These are phyloP conservation scores for Dendropsophus ebraccatus DNA, from an alignment of 2,113 vertebrate species.

Conservation along the genomic window DNA sequence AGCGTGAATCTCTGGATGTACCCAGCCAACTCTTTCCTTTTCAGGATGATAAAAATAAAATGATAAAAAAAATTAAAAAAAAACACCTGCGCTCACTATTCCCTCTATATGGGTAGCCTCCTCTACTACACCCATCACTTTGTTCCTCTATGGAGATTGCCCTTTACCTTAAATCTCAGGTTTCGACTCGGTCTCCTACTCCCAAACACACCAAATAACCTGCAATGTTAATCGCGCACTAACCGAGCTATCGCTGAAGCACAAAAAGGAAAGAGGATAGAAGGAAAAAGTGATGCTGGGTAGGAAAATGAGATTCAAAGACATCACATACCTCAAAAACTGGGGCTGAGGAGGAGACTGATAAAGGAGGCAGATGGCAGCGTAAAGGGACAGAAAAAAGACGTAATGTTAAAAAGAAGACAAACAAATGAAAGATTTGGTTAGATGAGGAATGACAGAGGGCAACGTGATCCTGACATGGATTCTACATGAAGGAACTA, in stretches of 20 bases:
- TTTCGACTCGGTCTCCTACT: neutral
- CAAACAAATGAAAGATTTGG: constrained; percentile 29
- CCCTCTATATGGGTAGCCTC: neutral
- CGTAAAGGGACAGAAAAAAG: constrained; percentile 36
- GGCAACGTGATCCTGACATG: neutral
- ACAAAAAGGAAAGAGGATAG: neutral
- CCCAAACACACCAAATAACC: too few species aligned
- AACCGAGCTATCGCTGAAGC: too few species aligned
- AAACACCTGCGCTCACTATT: neutral
- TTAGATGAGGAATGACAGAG: constrained; percentile 36
- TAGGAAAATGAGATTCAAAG: constrained; percentile 34
- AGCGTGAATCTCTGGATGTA: neutral
- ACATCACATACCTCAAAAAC: constrained; percentile 85
- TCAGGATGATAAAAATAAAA: neutral
- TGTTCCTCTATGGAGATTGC: too few species aligned
- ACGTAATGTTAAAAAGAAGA: constrained; percentile 43
- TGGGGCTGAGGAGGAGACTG: constrained; percentile 89
- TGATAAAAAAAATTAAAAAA: neutral
- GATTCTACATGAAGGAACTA: neutral
- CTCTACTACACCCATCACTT: neutral
- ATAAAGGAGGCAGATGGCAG: constrained; percentile 65
- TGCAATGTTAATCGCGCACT: too few species aligned
- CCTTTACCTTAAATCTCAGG: too few species aligned
- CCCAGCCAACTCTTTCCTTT: neutral
- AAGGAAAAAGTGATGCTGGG: constrained; percentile 36